phyloP scores from a whole-genome alignment of 2,888 invertebrate species.

The Hemicrepidius hirtus region DNA sequence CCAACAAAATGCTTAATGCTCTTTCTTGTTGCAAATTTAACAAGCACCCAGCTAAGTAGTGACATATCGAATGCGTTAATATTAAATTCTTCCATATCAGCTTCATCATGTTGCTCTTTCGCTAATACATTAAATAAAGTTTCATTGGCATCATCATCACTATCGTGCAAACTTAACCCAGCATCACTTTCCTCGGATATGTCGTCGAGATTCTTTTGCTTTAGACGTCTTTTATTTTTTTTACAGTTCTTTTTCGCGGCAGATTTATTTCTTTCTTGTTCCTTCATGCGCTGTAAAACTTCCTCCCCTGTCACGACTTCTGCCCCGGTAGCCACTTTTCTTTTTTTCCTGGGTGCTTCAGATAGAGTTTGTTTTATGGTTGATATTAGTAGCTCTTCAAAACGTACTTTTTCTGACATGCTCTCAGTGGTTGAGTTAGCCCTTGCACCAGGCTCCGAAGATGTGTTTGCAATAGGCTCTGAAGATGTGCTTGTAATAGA shows the following conservation, averaged over 20 bases:
- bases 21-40: not conserved
- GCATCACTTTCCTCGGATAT: slow-evolving; percentile 4
- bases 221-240: not conserved
- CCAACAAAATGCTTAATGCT: not conserved
- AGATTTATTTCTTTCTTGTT: not conserved
- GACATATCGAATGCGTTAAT: no score
- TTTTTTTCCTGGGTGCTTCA: not conserved
- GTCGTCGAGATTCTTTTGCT: not conserved
- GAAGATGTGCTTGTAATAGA: not conserved
- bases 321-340: not conserved
- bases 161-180: not conserved
- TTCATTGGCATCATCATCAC: not conserved
- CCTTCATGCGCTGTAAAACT: not conserved
- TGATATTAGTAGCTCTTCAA: not conserved
- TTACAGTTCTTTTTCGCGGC: not conserved
- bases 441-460: not conserved
- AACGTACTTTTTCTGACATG: not conserved
- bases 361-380: not conserved
- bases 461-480: not conserved
- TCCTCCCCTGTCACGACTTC: not conserved
- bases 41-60: not conserved
- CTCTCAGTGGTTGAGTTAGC: not conserved
- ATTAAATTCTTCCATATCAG: not conserved
- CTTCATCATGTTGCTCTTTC: not conserved
- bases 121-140: not conserved